Conservation (phyloP, 2,888 invertebrate species). For the Venusia cambrica region DNA sequence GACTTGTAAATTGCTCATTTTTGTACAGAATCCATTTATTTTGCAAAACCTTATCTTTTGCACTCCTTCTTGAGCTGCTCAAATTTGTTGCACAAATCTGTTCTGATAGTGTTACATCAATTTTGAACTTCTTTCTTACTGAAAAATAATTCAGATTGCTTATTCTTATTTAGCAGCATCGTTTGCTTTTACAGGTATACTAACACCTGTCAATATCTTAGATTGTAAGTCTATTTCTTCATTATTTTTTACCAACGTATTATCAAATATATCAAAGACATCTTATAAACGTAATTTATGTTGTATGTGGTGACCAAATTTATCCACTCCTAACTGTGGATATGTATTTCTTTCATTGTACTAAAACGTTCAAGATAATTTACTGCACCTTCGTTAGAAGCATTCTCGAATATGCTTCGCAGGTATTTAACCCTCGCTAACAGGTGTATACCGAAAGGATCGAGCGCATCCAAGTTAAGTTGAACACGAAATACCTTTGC, state of each 20-base stretch:
- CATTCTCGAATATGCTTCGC: no score
- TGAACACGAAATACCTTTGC: no score
- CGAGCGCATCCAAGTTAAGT: no score
- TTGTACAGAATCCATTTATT: no score
- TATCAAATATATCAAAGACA: background rate
- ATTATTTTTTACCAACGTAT: background rate
- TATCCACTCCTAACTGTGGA: conserved; percentile 1
- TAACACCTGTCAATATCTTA: background rate
- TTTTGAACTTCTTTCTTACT: background rate
- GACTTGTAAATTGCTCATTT: conserved; percentile 21
- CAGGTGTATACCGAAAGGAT: no score
- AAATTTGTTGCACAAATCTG: conserved; percentile 5
- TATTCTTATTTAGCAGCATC: conserved; percentile 9
- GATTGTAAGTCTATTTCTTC: conserved; percentile 1
- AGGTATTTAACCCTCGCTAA: no score
- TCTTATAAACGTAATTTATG: background rate
- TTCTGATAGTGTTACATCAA: background rate
- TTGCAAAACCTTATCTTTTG: background rate
- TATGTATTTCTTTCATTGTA: no score
- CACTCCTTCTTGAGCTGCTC: background rate
- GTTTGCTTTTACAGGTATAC: background rate
- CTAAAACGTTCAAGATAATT: background rate
- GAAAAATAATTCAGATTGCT: background rate
- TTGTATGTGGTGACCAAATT: conserved; percentile 6
- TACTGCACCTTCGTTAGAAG: background rate